Conservation (phyloP, 2,113 vertebrate species). For the Tautogolabrus adspersus region DNA sequence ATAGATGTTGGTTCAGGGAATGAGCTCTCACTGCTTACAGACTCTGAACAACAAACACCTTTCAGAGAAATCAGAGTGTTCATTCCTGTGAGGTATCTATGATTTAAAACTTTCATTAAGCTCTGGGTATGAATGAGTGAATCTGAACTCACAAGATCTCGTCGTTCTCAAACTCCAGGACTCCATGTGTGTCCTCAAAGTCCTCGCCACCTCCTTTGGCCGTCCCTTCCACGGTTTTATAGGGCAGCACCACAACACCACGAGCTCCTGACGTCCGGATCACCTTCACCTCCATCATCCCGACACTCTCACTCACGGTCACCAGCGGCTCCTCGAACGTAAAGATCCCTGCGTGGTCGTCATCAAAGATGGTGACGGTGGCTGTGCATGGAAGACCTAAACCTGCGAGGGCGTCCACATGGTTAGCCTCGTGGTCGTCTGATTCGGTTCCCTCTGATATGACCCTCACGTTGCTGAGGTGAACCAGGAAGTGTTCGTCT, state of each 20-base stretch:
- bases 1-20: no score
- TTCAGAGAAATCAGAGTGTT: no score
- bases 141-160: conserved; percentile 92
- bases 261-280: conserved; percentile 91
- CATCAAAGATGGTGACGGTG: conserved; percentile 94
- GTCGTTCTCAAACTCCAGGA: conserved; percentile 95
- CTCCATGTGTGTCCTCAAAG: conserved; percentile 94
- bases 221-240: conserved; percentile 91
- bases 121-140: no score
- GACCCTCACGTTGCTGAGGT: conserved; percentile 90
- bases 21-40: no score
- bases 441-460: conserved; percentile 75
- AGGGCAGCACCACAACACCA: conserved; percentile 93
- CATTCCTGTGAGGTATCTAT: no score
- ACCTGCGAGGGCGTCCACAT: conserved; percentile 80
- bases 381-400: conserved; percentile 89
- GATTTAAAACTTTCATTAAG: no score
- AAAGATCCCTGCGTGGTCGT: conserved; percentile 96
- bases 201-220: conserved; percentile 97
- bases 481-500: conserved; percentile 95
- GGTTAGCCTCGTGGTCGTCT: conserved; percentile 73
- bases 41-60: no score
- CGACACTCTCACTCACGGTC: conserved; percentile 93
- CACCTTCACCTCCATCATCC: conserved; percentile 95
- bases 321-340: conserved; percentile 90